These are phyloP conservation scores for Ceryle rudis DNA, from an alignment of 2,797 vertebrate genomes.

Conservation along the genomic window DNA sequence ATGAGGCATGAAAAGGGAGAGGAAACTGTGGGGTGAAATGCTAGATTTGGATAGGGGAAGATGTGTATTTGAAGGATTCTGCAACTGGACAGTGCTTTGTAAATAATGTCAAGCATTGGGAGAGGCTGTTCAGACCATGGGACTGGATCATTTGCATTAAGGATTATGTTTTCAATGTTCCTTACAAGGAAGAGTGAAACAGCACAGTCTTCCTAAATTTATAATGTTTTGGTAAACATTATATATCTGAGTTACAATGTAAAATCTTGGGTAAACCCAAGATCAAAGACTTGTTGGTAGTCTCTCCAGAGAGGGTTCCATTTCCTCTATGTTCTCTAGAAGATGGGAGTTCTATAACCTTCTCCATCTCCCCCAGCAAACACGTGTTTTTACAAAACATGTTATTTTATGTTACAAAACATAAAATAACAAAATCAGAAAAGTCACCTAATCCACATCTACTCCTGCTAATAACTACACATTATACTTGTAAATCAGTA, in stretches of 20 bases:
- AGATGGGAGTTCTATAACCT: neutral
- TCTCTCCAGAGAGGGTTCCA: neutral
- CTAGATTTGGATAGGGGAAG: neutral
- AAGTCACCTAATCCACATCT: neutral
- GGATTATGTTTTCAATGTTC: neutral
- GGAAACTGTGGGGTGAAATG: neutral
- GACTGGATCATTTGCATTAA: neutral
- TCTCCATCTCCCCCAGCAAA: neutral
- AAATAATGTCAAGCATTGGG: neutral
- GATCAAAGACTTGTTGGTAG: neutral
- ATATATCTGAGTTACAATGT: neutral
- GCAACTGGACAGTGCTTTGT: neutral
- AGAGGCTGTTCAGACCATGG: neutral
- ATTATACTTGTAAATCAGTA: neutral
- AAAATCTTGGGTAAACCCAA: neutral
- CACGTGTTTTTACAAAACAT: neutral
- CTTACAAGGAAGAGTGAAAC: neutral
- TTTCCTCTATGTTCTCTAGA: neutral
- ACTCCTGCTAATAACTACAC: neutral
- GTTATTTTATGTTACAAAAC: no score
- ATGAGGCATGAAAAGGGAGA: neutral
- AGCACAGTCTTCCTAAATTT: neutral
- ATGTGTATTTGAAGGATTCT: neutral
- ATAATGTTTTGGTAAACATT: neutral
- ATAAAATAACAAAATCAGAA: neutral